A percentile compares a stretch with the other conserved stretches of the same genome.
Conservation (phyloP, 2,113 vertebrate genomes). For the Gnathonemus longibarbis region DNA sequence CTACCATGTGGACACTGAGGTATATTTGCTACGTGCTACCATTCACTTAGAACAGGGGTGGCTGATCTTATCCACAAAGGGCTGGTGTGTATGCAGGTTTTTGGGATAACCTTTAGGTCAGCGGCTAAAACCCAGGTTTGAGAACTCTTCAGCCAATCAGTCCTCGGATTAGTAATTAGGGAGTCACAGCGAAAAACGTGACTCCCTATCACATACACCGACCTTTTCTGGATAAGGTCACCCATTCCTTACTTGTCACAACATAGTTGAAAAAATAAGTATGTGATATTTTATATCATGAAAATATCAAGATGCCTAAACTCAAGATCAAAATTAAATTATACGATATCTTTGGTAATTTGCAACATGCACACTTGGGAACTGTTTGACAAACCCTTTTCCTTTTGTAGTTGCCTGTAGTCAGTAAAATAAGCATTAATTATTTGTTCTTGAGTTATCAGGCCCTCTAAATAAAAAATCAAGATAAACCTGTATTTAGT, state of each 20-base stretch:
- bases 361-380: background rate
- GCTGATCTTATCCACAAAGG: background rate
- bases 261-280: background rate
- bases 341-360: background rate
- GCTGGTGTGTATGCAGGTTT: background rate
- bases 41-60: background rate
- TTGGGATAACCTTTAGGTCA: background rate
- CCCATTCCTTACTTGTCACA: background rate
- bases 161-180: background rate
- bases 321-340: background rate
- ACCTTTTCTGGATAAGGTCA: background rate
- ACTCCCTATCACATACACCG: background rate
- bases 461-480: background rate
- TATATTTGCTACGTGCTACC: background rate
- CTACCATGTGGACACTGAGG: background rate
- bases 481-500: background rate
- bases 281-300: background rate
- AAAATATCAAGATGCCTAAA: background rate
- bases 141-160: background rate
- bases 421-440: background rate
- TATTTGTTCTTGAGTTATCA: background rate
- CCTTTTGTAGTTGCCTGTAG: background rate
- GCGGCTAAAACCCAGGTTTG: background rate
- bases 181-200: background rate
- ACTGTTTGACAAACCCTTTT: background rate